Base-by-base conservation (phyloP, 2,888 invertebrate genomes). In the Dastarcus helophoroides region DNA sequence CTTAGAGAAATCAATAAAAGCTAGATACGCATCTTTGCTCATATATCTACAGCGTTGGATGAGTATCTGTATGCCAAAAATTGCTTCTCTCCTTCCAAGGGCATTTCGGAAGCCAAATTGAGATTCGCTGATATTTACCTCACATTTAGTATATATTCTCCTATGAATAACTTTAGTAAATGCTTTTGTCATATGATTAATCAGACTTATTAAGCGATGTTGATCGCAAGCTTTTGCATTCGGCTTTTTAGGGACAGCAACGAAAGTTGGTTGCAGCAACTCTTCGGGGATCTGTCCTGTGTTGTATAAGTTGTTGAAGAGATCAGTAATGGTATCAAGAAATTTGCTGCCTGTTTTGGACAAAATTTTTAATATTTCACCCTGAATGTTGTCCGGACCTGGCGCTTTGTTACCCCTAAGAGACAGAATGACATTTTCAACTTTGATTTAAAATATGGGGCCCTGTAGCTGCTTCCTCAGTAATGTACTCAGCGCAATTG, bases 101-200 rank as follows among this genome's bases (percentile, higher is more conserved):
- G 31, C 31, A 15, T 32, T 28, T 22, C 28, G 11, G 22, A 35
- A 35, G 14, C 31, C 28, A 22, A 35, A 32, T 24, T 32, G 35
- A n/a, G 27, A 10, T 14, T 24, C 17, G 12, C 13, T 14, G 12
- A 23, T 21, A n/a, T 35, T 11, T 9, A 11, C 9, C 10, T 35
- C 32, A 10, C 32, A 32, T 24, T 35, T 35, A 12, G 7, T 12
- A 17, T 35, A 26, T 21, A 31, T 35, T 26, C 35, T 31, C 19
- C 16, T 26, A 4, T 35, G 27, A 4, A 35, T 27, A 9, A 30
- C 15, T 22, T 29, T 33, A 9, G 16, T 22, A 19, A 19, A 28
- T 14, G 21, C 21, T 16, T 28, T 28, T 4, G 26, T 25, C 14
- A 10, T 4, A 3, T 9, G 9, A 10, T 26, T 3, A 6, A 26